phyloP scores from a whole-genome alignment of 2,888 invertebrate species.

The Camptogramma bilineatum region DNA sequence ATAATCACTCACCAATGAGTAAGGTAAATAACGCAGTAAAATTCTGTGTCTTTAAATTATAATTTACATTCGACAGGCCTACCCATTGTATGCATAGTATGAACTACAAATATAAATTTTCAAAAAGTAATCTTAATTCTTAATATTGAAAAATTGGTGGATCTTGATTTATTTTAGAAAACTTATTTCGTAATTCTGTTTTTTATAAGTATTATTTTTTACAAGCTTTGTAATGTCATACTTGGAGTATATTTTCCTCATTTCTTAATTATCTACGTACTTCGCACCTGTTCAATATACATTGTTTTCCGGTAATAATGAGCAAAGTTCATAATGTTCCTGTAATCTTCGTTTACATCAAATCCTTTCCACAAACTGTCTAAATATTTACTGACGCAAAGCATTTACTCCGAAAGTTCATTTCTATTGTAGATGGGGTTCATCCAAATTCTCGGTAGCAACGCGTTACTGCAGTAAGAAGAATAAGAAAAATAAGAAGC shows the following conservation, averaged over 20 bases:
- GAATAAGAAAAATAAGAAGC: no score
- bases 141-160: no score
- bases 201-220: background rate
- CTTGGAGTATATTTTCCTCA: background rate
- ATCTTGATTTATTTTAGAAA: no score
- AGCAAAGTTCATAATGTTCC: constrained; percentile 21
- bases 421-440: constrained; percentile 10
- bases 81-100: no score
- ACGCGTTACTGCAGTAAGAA: background rate
- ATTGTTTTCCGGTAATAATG: constrained; percentile 5
- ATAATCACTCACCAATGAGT: no score
- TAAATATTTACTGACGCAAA: constrained; percentile 36
- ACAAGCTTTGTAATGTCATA: background rate
- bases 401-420: constrained; percentile 27
- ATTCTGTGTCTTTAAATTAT: no score
- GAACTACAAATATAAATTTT: no score
- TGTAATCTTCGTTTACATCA: constrained; percentile 18
- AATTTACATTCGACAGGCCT: no score
- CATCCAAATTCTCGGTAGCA: background rate
- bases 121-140: no score
- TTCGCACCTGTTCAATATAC: background rate
- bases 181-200: background rate
- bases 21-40: no score
- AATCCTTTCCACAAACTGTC: constrained; percentile 27
- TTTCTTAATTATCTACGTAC: background rate